Conservation (phyloP, 2,888 invertebrate genomes). For the Machimus rusticus region DNA sequence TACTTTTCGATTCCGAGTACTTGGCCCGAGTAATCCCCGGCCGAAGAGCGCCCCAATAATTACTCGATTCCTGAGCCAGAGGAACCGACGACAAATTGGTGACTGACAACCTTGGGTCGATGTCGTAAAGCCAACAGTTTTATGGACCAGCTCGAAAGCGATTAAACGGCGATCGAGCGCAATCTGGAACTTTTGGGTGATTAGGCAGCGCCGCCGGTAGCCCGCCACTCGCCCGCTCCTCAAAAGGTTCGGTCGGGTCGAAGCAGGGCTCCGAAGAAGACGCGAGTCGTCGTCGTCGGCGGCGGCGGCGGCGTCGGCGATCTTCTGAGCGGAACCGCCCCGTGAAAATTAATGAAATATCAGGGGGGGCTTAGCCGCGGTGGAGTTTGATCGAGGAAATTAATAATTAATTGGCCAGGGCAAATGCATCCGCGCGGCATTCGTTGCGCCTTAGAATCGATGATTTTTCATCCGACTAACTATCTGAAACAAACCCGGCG, state of each 20-base stretch:
- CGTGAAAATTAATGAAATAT: conserved; percentile 1
- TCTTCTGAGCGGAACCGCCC: not conserved
- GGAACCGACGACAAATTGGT: not conserved
- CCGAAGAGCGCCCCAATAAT: not conserved
- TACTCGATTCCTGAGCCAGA: not conserved
- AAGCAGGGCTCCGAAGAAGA: not conserved
- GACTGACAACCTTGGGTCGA: not conserved
- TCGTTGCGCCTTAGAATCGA: not conserved
- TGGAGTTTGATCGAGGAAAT: not conserved
- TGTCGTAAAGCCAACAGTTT: conserved; percentile 29
- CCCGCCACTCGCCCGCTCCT: not conserved
- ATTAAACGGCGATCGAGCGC: not conserved
- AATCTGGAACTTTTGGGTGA: not conserved
- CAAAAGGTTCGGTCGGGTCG: not conserved
- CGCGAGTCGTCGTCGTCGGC: not conserved
- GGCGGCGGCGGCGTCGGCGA: not conserved
- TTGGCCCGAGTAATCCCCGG: not conserved
- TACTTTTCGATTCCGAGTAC: not conserved
- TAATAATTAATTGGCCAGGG: not conserved
- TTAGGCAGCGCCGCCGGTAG: conserved; percentile 22
- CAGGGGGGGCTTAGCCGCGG: not conserved
- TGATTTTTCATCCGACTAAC: conserved; percentile 22
- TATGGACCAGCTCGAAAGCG: conserved; percentile 27
- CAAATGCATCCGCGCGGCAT: not conserved
- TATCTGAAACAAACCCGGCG: not conserved